Base-by-base conservation (phyloP, 2,797 vertebrate species). In the Acrossocheilus wenchowensis region DNA sequence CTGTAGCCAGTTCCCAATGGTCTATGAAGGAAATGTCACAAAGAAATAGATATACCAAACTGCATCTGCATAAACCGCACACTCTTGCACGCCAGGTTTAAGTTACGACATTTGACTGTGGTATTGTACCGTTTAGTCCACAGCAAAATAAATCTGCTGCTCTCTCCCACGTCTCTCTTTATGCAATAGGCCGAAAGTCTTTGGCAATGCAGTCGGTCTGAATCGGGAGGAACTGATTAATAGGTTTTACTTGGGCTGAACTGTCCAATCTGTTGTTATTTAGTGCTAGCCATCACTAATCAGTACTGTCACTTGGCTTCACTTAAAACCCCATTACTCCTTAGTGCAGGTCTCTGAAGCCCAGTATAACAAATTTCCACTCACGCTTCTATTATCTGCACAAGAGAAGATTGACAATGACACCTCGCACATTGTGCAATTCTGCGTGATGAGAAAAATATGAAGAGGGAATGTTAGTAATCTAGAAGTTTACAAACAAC, bases 391-490 rank as follows among this genome's bases (percentile, higher is more conserved):
- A 82, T 86, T 88, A 86, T 84, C 89, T 92, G 91, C 90, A 90
- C 64, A 3, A 2, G 85, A 79, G 54, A 91, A 88, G 83, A 88
- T 93, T 90, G 91, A 92, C 92, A 92, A 87, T 84, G 91, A 92
- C 93, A 93, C 83, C 74, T 80, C 34, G 74, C 64, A 41, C 84
- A 57, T 39, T 62, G 72, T 52, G 92, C 92, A 92, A 84, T 87
- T 93, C 91, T 87, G 84, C 69, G 72, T 82, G 87, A 72, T 89
- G 91, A 93, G 92, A 94, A 92, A 93, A 64, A 89, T 83, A 43
- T 34, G 66, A 5, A 84, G 90, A 57, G 87, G 81, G 91, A 91
- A 78, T 87, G 85, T 54, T 86, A 34, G 74, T 54, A 34, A 36
- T 81, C 74, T 88, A 89, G 86, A 81, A 6, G 88, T 92, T 93